Evolutionary conservation across 2,113 vertebrate genomes (phyloP), one percentile per base, ranked within the genome.

Genomic region (Cyprinodon tularosa): DNA sequence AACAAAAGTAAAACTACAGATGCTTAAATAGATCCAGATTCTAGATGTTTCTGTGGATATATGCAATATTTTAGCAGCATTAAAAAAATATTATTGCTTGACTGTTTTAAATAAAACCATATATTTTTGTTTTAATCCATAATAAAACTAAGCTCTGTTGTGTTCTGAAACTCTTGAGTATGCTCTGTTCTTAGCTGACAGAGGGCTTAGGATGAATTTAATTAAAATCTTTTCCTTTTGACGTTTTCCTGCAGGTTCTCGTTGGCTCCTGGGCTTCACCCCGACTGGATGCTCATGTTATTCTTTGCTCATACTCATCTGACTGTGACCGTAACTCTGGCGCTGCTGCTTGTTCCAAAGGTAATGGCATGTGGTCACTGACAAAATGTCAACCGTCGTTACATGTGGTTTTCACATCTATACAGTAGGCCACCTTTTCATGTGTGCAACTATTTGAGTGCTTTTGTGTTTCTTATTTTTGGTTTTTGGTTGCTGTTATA

Each of bases 261-360:
- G 71, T 94, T 99, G 88, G 95, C 95, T 64, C 93, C 95, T 0
- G 95, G 94, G 80, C 96, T 99, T 74, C 97, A 98, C 91, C 96
- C 97, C 39, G 97, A 99, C 80, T 99, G 98, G 98, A 98, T 97
- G 96, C 88, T 99, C 85, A 96, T 99, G 96, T 87, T 99, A 72
- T 96, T 96, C 89, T 99, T 99, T 87, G 95, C 94, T 90, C 98
- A 99, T 84, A 97, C 97, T 78, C 98, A 99, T 81, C 93, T 99
- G 93, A 99, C 97, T 76, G 97, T 99, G 90, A 98, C 97, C 1
- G 96, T 98, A 85, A 97, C 97, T 81, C 84, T 97, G 71, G 96
- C 96, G 37, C 89, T 99, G 45, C 95, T 99, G 92, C 95, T 99
- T 72, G 88, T 98, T 78, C 98, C 98, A 66, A 99, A 99, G 98